These are phyloP conservation scores for Microcebus jonahi DNA, from an alignment of 2,113 vertebrate genomes.

Conservation along the genomic window DNA sequence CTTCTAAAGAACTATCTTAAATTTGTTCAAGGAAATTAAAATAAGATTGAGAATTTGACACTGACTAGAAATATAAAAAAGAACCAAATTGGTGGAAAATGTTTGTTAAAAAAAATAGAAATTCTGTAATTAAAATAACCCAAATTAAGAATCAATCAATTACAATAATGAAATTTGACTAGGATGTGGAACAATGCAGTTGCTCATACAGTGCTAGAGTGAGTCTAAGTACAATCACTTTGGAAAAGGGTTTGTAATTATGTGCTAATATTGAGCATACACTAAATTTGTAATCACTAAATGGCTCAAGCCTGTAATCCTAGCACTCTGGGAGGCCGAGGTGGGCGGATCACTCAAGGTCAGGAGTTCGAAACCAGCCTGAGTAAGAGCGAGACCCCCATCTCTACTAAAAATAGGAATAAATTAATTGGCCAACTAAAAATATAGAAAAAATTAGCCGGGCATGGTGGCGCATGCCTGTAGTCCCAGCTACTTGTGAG, in stretches of 20 bases:
- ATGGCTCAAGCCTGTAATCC: too few species aligned
- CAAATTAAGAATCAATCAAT: background rate
- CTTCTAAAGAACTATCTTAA: background rate
- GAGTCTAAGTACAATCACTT: background rate
- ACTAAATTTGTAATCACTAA: background rate
- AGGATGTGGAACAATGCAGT: background rate
- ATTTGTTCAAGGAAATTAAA: background rate
- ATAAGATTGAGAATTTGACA: conserved; percentile 1
- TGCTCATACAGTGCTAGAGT: background rate
- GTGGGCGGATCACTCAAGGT: too few species aligned
- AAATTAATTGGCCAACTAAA: too few species aligned
- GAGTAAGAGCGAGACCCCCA: too few species aligned
- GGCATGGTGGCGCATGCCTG: too few species aligned
- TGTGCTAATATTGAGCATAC: background rate
- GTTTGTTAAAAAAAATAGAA: background rate
- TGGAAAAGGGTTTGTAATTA: background rate
- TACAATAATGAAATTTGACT: background rate
- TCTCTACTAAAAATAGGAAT: too few species aligned
- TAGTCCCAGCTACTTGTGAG: too few species aligned
- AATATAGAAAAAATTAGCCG: too few species aligned
- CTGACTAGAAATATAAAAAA: background rate
- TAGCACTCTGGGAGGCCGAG: too few species aligned
- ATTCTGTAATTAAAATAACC: background rate
- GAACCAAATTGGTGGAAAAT: background rate
- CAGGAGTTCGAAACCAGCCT: too few species aligned